Conservation (phyloP, 30 jellyfish, hydroid and myxozoan species). For the Turritopsis rubra region DNA sequence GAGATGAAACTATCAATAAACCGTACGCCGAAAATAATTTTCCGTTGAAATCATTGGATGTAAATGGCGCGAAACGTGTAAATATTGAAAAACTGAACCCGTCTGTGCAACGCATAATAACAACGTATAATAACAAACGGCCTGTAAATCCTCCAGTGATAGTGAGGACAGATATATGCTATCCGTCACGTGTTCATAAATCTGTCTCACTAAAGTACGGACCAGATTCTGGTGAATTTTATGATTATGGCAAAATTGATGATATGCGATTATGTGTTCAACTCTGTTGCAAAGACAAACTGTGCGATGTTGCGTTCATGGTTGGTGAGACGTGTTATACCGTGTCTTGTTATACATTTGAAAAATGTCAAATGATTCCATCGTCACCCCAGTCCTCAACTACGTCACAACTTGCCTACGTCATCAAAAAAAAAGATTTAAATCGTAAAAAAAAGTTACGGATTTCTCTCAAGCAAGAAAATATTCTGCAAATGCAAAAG, state of each 20-base stretch:
- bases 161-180: constrained; percentile 63
- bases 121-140: background rate
- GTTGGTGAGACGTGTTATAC: constrained; percentile 92
- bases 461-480: constrained; percentile 57
- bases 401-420: constrained; percentile 92
- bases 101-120: background rate
- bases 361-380: constrained; percentile 85
- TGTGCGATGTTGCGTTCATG: constrained; percentile 93
- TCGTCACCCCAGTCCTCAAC: constrained; percentile 35
- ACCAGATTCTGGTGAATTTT: constrained; percentile 89
- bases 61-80: constrained; percentile 4
- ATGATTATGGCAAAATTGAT: constrained; percentile 90
- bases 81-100: background rate
- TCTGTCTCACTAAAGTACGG: constrained; percentile 91
- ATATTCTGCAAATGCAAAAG: constrained; percentile 34
- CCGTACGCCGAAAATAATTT: background rate
- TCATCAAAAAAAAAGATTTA: constrained; percentile 49
- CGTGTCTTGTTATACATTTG: constrained; percentile 85
- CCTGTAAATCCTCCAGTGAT: constrained; percentile 1
- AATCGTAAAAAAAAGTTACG: constrained; percentile 50
- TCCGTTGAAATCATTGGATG: background rate
- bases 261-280: constrained; percentile 88
- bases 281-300: constrained; percentile 85
- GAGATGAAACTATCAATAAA: background rate
- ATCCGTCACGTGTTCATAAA: constrained; percentile 63